Evolutionary conservation across 2,797 vertebrate species (phyloP), one percentile per base, ranked within the genome.

Genomic region (Acipenser oxyrinchus): DNA sequence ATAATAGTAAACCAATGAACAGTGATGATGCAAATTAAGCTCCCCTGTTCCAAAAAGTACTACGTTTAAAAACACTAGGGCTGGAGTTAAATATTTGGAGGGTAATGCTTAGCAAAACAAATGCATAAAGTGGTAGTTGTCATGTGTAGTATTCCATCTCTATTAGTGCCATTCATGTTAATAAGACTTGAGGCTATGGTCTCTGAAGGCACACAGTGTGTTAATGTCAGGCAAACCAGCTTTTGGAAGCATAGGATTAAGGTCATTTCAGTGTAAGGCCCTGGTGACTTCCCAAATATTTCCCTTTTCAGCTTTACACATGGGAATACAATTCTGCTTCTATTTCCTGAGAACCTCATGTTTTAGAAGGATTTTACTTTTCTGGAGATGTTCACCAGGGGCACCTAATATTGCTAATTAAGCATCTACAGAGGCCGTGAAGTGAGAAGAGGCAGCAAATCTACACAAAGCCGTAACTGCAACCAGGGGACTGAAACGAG

Each of bases 61-160:
- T 18, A 10, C 8, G 60, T 62, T 12, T 62, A 62, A 62, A 62
- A 23, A 62, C 60, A 18, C 8, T 8, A 18, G 18, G 48, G 8
- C 60, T 9, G 9, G 48, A 62, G 60, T 12, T 62, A 62, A 62
- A 62, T 62, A 62, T 62, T 62, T 62, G 60, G 60, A 62, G 18
- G 48, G 37, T 62, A 62, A 62, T 23, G 60, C 18, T 62, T 62
- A 62, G 60, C 9, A 8, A 62, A 62, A 62, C 60, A 62, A 62
- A 37, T 62, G 18, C 60, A 9, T 37, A 23, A 62, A 18, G 60
- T 10, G 60, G 60, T 8, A 62, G 60, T 62, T 62, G 60, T 62
- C 48, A 62, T 62, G 7, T 62, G 13, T 23, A 62, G 60, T 37
- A 37, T 62, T 62, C 48, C 60, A 62, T 62, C 60, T 62, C 18